phyloP scores from a whole-genome alignment of 2,888 invertebrate species.

The Nowickia ferox region DNA sequence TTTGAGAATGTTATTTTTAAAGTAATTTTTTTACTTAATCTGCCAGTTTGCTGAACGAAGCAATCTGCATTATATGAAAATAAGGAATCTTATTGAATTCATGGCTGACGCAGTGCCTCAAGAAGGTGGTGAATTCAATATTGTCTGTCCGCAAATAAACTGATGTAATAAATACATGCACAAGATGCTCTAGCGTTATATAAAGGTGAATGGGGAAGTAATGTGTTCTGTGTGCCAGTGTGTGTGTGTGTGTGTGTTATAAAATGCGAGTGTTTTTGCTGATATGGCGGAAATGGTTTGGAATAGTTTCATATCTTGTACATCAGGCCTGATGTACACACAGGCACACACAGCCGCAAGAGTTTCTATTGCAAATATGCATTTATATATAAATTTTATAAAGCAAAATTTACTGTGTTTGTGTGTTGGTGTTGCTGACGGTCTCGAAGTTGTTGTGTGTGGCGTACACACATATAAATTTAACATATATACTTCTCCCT shows the following conservation, averaged over 20 bases:
- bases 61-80: slow-evolving; percentile 41
- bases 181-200: not conserved
- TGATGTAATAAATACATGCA: not conserved
- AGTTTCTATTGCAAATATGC: slow-evolving; percentile 29
- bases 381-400: slow-evolving; percentile 17
- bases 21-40: slow-evolving; percentile 8
- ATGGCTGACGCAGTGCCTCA: not conserved
- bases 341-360: not conserved
- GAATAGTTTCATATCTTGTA: slow-evolving; percentile 31
- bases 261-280: slow-evolving; percentile 47
- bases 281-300: slow-evolving; percentile 55
- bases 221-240: not conserved
- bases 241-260: not conserved
- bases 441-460: not conserved
- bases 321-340: slow-evolving; percentile 21
- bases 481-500: not conserved
- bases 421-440: not conserved
- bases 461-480: not conserved
- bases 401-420: slow-evolving; percentile 11
- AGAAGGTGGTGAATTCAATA: too few relatives aligned
- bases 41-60: not conserved
- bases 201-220: not conserved
- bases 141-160: slow-evolving; percentile 6
- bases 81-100: slow-evolving; percentile 34
- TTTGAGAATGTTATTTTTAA: not conserved